Evolutionary conservation across 2,888 invertebrate species (phyloP), one percentile per base, ranked within the genome.

Genomic region (Cheilosia pagana): DNA sequence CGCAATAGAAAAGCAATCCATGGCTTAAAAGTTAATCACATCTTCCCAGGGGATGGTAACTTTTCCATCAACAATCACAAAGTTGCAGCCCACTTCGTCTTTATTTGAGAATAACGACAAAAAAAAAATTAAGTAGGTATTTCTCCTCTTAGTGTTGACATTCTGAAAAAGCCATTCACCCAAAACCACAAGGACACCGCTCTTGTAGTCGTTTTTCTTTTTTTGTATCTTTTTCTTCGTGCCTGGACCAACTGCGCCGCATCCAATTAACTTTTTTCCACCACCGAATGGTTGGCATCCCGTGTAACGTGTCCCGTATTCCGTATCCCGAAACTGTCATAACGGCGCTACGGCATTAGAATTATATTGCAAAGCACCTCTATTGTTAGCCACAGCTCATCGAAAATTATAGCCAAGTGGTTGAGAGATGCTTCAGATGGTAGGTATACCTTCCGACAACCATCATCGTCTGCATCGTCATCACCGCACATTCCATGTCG

Each of bases 341-440:
- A 85, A 85, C 83, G 83, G 83, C 83, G 79, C 74, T 85, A 79
- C 55, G 43, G 81, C 55, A 71, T 81, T 85, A 79, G 81, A 85
- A 85, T 75, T 79, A 79, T 79, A 79, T 74, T 74, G 53, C 65
- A 45, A 76, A 28, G 50, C 75, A 67, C 60, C 70, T 71, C 76
- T 76, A 85, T 85, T 85, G 81, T 81, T 81, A 71, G 79, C 81
- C 71, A 75, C 65, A 81, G 75, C 79, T 75, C 85, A 76, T 67
- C 75, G 71, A 55, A 81, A 85, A 85, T 78, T 75, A 81, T 85
- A 81, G 67, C 76, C 75, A 71, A 85, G 79, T 81, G 79, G 50
- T 23, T 50, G 23, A 48, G 25, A 39, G 63, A 60, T 83, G 43
- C 74, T 59, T 78, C 78, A 78, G 78, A 71, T 75, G 75, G 79